A percentile compares a stretch with the other conserved stretches of the same genome.
phyloP scores from a whole-genome alignment of 1,140 invertebrate species.

The Spodoptera litura region DNA sequence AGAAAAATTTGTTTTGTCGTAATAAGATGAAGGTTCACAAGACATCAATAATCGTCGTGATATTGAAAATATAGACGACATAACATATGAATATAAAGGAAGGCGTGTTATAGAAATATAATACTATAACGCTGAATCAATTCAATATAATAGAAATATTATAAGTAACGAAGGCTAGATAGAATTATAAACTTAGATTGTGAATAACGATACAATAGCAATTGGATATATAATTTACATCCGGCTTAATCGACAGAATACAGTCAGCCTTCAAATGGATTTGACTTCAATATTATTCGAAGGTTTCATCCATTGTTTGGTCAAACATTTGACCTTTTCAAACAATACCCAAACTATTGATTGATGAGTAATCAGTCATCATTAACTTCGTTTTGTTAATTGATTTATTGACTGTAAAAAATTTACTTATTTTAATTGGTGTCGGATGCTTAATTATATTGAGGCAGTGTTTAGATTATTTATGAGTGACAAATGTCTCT shows the following conservation, averaged over 20 bases:
- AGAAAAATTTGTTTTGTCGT: too few relatives aligned
- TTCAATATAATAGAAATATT: too few relatives aligned
- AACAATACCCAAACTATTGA: neutral
- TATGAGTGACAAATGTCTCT: neutral
- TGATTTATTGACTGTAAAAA: neutral
- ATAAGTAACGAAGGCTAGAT: too few relatives aligned
- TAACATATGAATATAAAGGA: too few relatives aligned
- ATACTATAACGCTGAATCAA: too few relatives aligned
- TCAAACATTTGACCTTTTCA: conserved; percentile 14
- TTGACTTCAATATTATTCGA: conserved; percentile 14
- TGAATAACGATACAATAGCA: neutral
- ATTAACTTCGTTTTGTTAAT: conserved; percentile 14
- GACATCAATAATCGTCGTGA: too few relatives aligned
- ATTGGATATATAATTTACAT: conserved; percentile 24
- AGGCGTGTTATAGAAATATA: too few relatives aligned
- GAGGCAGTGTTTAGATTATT: neutral
- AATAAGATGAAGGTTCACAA: too few relatives aligned
- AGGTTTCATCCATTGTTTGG: conserved; percentile 31
- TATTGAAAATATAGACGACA: too few relatives aligned
- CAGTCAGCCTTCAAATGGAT: conserved; percentile 12
- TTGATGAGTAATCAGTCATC: neutral
- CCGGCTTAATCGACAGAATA: conserved; percentile 24
- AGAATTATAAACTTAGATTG: too few relatives aligned
- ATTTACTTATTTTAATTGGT: neutral
- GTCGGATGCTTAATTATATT: neutral